phyloP scores from a whole-genome alignment of 2,888 invertebrate genomes.

The Plebejus anna region DNA sequence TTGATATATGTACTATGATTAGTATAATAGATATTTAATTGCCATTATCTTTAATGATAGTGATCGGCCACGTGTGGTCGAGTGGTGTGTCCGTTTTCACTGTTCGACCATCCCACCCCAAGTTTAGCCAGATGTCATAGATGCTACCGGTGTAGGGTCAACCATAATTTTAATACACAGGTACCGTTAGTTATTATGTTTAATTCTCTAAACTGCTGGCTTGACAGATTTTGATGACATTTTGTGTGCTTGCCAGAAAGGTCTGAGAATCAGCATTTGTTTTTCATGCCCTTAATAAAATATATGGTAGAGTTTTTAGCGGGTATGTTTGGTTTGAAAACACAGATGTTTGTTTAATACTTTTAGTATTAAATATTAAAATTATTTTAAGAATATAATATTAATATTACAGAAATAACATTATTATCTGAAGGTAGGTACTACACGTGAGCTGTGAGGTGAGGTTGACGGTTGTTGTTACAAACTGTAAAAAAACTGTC shows the following conservation, averaged over 20 bases:
- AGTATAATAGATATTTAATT: constrained; percentile 28
- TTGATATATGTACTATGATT: constrained; percentile 2
- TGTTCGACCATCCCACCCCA: neutral
- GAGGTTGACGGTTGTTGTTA: too few species aligned
- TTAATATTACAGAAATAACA: neutral
- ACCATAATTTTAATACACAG: neutral
- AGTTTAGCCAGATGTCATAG: constrained; percentile 16
- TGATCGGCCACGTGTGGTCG: constrained; percentile 2
- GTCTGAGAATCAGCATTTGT: too few species aligned
- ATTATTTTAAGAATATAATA: neutral
- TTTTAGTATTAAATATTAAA: too few species aligned
- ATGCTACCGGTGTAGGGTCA: neutral
- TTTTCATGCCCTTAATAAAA: too few species aligned
- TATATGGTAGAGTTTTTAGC: too few species aligned
- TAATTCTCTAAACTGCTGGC: too few species aligned
- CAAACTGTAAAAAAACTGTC: neutral
- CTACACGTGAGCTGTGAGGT: too few species aligned
- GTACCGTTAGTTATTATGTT: neutral
- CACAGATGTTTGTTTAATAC: too few species aligned
- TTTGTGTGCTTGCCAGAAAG: too few species aligned
- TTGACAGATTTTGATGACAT: too few species aligned
- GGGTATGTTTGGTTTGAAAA: too few species aligned
- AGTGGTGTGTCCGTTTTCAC: constrained; percentile 17
- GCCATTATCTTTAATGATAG: constrained; percentile 12
- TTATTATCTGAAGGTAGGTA: too few species aligned